phyloP scores from a whole-genome alignment of 1,140 invertebrate genomes.

The Helicoverpa armigera region DNA sequence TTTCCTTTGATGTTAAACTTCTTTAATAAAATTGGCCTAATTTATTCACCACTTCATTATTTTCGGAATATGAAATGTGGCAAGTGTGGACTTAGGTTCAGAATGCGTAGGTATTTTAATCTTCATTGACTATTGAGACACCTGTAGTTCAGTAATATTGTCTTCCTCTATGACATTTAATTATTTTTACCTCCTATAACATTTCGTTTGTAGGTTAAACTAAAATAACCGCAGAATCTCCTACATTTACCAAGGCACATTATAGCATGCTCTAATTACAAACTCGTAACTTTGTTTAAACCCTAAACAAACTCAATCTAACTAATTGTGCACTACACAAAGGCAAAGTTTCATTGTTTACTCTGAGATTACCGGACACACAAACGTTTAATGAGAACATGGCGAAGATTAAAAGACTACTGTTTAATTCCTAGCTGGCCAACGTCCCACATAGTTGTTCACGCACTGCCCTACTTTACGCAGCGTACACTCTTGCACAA shows the following conservation, averaged over 20 bases:
- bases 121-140: no score
- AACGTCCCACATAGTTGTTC: slow-evolving; percentile 34
- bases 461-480: slow-evolving; percentile 39
- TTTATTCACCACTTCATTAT: no score
- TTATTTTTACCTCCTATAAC: no score
- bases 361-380: slow-evolving; percentile 28
- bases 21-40: no score
- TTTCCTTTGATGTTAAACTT: no score
- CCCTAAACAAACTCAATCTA: slow-evolving; percentile 8
- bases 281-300: slow-evolving; percentile 1
- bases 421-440: slow-evolving; percentile 37
- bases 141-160: no score
- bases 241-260: background rate
- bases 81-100: no score
- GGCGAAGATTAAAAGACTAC: slow-evolving; percentile 30
- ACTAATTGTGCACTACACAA: slow-evolving; percentile 14
- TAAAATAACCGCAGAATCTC: no score
- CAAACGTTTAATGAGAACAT: slow-evolving; percentile 37
- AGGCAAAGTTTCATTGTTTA: slow-evolving; percentile 32
- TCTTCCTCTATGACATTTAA: no score
- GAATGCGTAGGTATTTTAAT: no score
- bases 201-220: no score
- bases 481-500: slow-evolving; percentile 28
- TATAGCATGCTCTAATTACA: background rate
- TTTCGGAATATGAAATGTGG: no score